These are phyloP conservation scores for Dallia pectoralis DNA, from an alignment of 2,797 vertebrate genomes.

Conservation along the genomic window DNA sequence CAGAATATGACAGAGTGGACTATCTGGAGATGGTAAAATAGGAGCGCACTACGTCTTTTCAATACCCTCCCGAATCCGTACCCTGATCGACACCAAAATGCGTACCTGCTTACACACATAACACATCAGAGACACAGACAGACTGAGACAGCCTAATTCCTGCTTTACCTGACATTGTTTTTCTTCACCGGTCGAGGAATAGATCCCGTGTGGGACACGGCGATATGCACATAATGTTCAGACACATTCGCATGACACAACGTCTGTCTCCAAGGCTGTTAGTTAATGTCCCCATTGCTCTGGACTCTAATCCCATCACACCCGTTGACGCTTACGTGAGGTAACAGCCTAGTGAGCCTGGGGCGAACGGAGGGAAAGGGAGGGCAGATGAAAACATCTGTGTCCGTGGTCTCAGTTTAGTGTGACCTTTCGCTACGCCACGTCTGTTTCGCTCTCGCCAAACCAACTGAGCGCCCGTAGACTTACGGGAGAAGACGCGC, in stretches of 20 bases:
- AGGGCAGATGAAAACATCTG: constrained; percentile 26
- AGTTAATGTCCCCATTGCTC: constrained; percentile 7
- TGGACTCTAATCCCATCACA: constrained; percentile 4
- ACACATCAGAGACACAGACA: not conserved
- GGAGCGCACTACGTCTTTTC: not conserved
- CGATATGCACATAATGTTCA: not conserved
- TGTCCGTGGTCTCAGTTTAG: not conserved
- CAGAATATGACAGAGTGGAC: not conserved
- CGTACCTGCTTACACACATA: not conserved
- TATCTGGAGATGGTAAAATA: no score
- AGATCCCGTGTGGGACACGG: not conserved
- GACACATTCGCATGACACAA: not conserved
- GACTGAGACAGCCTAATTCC: not conserved
- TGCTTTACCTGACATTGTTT: not conserved
- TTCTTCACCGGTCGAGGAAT: not conserved
- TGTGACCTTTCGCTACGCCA: constrained; percentile 4
- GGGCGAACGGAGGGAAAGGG: constrained; percentile 5
- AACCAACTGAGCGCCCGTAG: not conserved
- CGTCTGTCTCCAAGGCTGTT: constrained; percentile 5
- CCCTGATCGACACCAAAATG: not conserved
- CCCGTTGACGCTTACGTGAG: constrained; percentile 15
- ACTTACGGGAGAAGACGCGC: not conserved
- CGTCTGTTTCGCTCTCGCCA: not conserved
- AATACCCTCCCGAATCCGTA: not conserved
- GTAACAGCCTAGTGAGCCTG: constrained; percentile 28